Percentiles rank a stretch among this genome's conserved stretches.
Evolutionary conservation across 1,140 invertebrate genomes (phyloP).

Genomic region (Agrilus planipennis): DNA sequence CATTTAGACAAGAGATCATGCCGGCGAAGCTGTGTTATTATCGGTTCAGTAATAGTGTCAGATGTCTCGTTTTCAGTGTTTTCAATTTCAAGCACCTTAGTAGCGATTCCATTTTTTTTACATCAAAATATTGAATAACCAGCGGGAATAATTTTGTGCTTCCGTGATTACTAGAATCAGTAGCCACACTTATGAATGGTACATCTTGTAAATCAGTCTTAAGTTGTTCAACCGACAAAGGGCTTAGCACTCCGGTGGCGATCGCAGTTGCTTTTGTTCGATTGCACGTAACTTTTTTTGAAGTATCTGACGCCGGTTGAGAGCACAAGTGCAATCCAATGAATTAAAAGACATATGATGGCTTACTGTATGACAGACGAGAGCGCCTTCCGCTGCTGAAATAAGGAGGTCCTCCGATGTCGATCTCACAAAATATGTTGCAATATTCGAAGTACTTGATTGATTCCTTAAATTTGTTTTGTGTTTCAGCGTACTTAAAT

Average conservation of each 20-base stretch:
- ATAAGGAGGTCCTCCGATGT: not conserved
- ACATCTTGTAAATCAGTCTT: not conserved
- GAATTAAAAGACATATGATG: constrained; percentile 2
- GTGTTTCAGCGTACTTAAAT: not conserved
- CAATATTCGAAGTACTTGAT: not conserved
- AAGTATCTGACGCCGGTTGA: not conserved
- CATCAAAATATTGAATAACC: not conserved
- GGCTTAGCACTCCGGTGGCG: not conserved
- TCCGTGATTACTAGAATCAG: not conserved
- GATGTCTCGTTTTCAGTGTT: not conserved
- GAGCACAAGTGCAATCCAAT: not conserved
- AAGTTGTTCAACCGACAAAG: not conserved
- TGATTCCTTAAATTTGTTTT: not conserved
- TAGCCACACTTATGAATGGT: not conserved
- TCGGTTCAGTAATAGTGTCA: not conserved
- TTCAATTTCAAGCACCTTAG: not conserved
- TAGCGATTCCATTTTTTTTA: not conserved
- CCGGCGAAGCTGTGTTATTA: not conserved
- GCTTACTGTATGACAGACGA: not conserved
- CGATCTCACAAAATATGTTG: not conserved
- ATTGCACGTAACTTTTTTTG: not conserved
- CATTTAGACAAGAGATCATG: not conserved
- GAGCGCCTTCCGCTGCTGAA: not conserved
- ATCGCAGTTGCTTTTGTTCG: not conserved
- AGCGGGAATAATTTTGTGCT: not conserved